Evolutionary conservation across 2,888 invertebrate genomes (phyloP).

Genomic region (Celastrina argiolus): DNA sequence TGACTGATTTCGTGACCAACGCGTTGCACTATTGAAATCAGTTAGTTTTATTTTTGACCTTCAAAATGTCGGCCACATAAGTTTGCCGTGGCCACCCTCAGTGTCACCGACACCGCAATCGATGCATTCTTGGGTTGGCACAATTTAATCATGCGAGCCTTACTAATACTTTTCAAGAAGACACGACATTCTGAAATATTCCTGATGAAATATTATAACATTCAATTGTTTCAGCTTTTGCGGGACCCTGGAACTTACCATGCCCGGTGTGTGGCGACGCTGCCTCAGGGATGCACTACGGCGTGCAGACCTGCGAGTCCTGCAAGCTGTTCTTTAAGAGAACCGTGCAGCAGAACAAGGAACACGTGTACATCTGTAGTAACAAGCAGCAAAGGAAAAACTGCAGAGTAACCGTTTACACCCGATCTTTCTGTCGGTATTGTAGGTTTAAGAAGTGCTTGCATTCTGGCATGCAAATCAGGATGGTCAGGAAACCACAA

Average conservation of each 20-base stretch:
- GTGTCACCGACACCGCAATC: too few relatives aligned
- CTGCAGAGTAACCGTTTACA: constrained; percentile 41
- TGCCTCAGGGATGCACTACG: constrained; percentile 48
- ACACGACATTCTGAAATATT: too few relatives aligned
- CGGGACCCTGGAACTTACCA: neutral
- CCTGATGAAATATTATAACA: neutral
- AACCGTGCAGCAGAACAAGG: constrained; percentile 42
- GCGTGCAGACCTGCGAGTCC: constrained; percentile 49
- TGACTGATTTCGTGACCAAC: too few relatives aligned
- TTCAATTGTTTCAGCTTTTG: neutral
- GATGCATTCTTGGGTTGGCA: too few relatives aligned
- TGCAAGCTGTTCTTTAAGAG: constrained; percentile 57
- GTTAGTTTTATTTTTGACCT: too few relatives aligned
- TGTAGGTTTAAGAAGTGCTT: constrained; percentile 48
- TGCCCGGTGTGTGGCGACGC: constrained; percentile 51
- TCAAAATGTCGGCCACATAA: too few relatives aligned
- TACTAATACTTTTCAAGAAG: neutral
- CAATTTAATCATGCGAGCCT: too few relatives aligned
- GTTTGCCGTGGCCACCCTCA: too few relatives aligned
- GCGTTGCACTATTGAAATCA: too few relatives aligned
- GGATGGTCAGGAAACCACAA: constrained; percentile 36
- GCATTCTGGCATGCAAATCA: constrained; percentile 43
- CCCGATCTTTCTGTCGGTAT: constrained; percentile 46
- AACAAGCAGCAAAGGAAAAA: neutral
- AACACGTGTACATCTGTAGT: constrained; percentile 42